These are phyloP conservation scores for Tangara arthus DNA, from an alignment of 2,797 vertebrate genomes.

Conservation along the genomic window DNA sequence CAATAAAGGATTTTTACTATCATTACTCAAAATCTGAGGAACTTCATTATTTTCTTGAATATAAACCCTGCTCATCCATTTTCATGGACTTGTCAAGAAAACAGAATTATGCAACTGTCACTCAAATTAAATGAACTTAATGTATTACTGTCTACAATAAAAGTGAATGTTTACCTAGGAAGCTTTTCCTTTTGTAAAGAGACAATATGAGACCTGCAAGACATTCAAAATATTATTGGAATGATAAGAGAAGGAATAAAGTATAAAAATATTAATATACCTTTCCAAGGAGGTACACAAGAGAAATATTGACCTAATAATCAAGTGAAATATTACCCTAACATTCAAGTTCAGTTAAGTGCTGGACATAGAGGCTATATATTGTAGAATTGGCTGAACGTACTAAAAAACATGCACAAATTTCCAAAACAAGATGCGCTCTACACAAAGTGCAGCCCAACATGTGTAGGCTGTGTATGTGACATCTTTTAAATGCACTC, in stretches of 20 bases:
- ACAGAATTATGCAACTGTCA: conserved; percentile 19
- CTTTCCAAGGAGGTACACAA: not conserved
- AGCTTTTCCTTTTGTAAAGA: not conserved
- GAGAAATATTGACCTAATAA: not conserved
- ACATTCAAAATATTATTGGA: not conserved
- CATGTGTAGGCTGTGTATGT: not conserved
- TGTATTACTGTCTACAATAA: not conserved
- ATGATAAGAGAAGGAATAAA: not conserved
- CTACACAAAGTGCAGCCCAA: not conserved
- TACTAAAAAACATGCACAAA: not conserved
- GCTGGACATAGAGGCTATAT: not conserved
- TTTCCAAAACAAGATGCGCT: not conserved
- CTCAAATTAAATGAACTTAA: conserved; percentile 33
- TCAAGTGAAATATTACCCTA: not conserved
- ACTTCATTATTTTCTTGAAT: not conserved
- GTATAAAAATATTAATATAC: not conserved
- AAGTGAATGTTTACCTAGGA: not conserved
- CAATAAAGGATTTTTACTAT: not conserved
- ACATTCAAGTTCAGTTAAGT: not conserved
- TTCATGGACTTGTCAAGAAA: conserved; percentile 22
- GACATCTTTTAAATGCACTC: not conserved
- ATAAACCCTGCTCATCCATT: not conserved
- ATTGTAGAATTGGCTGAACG: not conserved
- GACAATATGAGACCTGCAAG: not conserved
- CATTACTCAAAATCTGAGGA: not conserved